Evolutionary conservation across 1,140 invertebrate genomes (phyloP).

Genomic region (Uloborus diversus): DNA sequence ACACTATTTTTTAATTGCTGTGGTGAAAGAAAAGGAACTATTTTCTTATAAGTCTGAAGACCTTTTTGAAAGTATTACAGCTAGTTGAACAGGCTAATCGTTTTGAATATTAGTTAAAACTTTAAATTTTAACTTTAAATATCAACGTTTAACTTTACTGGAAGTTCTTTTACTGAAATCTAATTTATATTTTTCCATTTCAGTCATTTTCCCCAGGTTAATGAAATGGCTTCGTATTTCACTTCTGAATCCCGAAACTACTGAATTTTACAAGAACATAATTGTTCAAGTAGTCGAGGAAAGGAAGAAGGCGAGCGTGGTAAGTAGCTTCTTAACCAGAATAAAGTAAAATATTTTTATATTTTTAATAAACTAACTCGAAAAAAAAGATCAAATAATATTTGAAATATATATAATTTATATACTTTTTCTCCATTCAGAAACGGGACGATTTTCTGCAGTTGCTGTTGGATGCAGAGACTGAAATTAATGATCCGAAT

Average conservation of each 20-base stretch:
- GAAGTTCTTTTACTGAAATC: too few relatives aligned
- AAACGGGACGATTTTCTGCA: conserved; percentile 58
- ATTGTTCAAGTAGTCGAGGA: conserved; percentile 46
- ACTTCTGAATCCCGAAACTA: conserved; percentile 38
- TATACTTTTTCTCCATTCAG: not conserved
- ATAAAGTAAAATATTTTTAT: not conserved
- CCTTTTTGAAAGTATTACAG: too few relatives aligned
- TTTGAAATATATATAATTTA: not conserved
- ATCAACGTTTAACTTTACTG: too few relatives aligned
- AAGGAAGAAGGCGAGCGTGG: conserved; percentile 20
- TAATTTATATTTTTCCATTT: conserved; percentile 25
- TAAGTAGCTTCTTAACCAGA: conserved; percentile 5
- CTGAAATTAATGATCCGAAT: not conserved
- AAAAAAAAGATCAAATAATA: not conserved
- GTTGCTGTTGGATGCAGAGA: conserved; percentile 57
- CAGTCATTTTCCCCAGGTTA: conserved; percentile 30
- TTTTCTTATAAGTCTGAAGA: too few relatives aligned
- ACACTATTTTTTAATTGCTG: too few relatives aligned
- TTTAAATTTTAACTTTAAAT: too few relatives aligned
- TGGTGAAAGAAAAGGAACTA: too few relatives aligned
- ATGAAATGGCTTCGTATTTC: conserved; percentile 40
- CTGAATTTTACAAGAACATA: conserved; percentile 44
- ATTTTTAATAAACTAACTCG: not conserved
- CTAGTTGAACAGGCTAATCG: too few relatives aligned
- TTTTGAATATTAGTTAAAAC: too few relatives aligned